Evolutionary conservation across 1,140 invertebrate genomes (phyloP).

Genomic region (Anastatus disparis): DNA sequence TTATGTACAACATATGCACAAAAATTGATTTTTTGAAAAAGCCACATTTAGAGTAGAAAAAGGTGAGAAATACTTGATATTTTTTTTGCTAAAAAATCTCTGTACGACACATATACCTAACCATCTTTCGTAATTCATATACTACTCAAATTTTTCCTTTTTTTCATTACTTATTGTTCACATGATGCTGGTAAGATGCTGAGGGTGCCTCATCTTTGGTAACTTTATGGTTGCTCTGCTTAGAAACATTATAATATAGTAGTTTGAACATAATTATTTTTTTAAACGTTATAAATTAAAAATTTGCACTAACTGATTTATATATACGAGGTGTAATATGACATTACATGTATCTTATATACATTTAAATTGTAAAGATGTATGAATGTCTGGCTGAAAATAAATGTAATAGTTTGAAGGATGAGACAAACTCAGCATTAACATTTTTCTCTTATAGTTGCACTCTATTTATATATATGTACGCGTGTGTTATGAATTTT

Average conservation of each 20-base stretch:
- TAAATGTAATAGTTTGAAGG: constrained; percentile 42
- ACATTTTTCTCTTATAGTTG: constrained; percentile 34
- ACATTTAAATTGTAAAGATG: constrained; percentile 28
- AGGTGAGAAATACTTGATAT: constrained; percentile 50
- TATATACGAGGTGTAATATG: not conserved
- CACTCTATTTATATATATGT: constrained; percentile 40
- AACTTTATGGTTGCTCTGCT: not conserved
- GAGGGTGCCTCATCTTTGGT: constrained; percentile 47
- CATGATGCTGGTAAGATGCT: constrained; percentile 21
- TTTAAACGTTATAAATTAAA: too few species aligned
- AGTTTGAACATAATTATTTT: too few species aligned
- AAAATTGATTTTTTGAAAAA: constrained; percentile 33
- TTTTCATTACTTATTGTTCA: constrained; percentile 20
- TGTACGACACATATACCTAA: constrained; percentile 11
- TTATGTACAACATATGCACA: not conserved
- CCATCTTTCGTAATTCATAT: constrained; percentile 1
- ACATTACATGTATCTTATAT: constrained; percentile 10
- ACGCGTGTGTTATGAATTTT: constrained; percentile 16
- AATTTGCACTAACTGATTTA: too few species aligned
- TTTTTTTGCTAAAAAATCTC: constrained; percentile 11
- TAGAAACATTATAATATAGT: too few species aligned
- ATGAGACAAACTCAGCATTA: constrained; percentile 48
- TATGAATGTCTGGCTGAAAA: constrained; percentile 41
- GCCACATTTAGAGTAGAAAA: constrained; percentile 58
- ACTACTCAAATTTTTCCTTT: constrained; percentile 1